Evolutionary conservation across 2,888 invertebrate species (phyloP).

Genomic region (Hirtodrosophila histrioides): DNA sequence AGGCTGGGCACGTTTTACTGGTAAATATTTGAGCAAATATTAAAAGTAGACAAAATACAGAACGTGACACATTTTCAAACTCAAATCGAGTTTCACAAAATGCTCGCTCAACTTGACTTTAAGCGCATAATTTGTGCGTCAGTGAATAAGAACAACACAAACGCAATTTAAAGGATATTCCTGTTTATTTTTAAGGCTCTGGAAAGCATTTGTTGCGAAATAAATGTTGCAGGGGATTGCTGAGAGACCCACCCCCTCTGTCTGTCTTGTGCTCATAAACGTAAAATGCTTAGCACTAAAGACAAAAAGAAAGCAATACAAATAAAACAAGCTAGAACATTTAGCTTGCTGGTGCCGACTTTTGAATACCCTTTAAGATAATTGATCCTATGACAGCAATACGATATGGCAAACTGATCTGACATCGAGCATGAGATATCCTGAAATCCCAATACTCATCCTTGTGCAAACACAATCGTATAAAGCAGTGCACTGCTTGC

Average conservation of each 20-base stretch:
- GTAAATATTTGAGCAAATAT: constrained; percentile 70
- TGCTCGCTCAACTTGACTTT: constrained; percentile 21
- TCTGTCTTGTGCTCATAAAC: constrained; percentile 56
- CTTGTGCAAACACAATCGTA: too few relatives aligned
- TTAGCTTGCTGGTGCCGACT: too few relatives aligned
- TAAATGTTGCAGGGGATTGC: constrained; percentile 39
- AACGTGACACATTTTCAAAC: constrained; percentile 59
- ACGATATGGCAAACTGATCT: too few relatives aligned
- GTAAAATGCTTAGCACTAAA: constrained; percentile 74
- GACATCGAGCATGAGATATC: too few relatives aligned
- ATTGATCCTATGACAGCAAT: too few relatives aligned
- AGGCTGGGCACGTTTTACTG: constrained; percentile 57
- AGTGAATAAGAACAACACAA: constrained; percentile 20
- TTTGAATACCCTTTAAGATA: too few relatives aligned
- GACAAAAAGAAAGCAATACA: constrained; percentile 33
- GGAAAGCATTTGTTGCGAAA: constrained; percentile 37
- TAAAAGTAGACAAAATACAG: constrained; percentile 57
- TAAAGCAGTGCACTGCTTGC: too few relatives aligned
- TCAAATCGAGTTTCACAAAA: constrained; percentile 46
- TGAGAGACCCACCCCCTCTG: constrained; percentile 7
- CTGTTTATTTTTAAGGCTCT: constrained; percentile 28
- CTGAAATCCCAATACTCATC: too few relatives aligned
- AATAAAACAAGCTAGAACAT: background rate
- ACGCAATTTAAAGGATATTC: constrained; percentile 68
- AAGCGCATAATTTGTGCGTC: constrained; percentile 54